Evolutionary conservation across 2,888 invertebrate genomes (phyloP), one percentile per base, ranked within the genome.

Genomic region (Lymantria monacha): DNA sequence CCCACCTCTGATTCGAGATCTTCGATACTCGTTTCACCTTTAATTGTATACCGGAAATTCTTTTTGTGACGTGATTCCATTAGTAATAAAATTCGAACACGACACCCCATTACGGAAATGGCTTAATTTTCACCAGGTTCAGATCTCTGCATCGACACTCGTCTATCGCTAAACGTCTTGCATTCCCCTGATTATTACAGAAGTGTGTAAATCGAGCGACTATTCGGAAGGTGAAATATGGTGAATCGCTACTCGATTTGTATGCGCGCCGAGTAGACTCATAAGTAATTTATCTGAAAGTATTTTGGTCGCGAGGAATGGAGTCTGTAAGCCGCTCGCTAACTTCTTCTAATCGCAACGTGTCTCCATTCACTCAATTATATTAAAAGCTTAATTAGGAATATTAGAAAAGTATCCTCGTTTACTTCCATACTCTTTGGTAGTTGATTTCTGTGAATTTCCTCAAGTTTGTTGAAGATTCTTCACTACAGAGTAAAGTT

Each of bases 371-470:
- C 79, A 83, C 87, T 85, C 84, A 89, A 90, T 91, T 91, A 88
- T 85, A 85, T 89, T 89, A 88, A 89, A 85, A 88, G 87, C 86
- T 87, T 87, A 89, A 89, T 91, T 88, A 89, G 83, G 83, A 83
- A 86, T 87, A 89, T 89, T 86, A 87, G 81, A 77, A 69, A 83
- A 85, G 81, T 82, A 77, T 83, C 82, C 78, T 83, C 81, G 79
- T 81, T 82, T 79, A 81, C 78, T 81, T 85, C 76, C 75, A 76
- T 82, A 83, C 83, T 82, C 87, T 84, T 85, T 85, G 79, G 79
- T 79, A 82, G 81, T 81, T 74, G 80, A 78, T 78, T 83, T 77
- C 80, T 72, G 76, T 66, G 72, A 82, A 84, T 83, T 87, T 85
- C 84, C 83, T 76, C 70, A 77, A 84, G 83, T 86, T 86, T 81